Evolutionary conservation across 1,140 invertebrate genomes (phyloP), one percentile per base, ranked within the genome.

Genomic region (Drosophila melanogaster): DNA sequence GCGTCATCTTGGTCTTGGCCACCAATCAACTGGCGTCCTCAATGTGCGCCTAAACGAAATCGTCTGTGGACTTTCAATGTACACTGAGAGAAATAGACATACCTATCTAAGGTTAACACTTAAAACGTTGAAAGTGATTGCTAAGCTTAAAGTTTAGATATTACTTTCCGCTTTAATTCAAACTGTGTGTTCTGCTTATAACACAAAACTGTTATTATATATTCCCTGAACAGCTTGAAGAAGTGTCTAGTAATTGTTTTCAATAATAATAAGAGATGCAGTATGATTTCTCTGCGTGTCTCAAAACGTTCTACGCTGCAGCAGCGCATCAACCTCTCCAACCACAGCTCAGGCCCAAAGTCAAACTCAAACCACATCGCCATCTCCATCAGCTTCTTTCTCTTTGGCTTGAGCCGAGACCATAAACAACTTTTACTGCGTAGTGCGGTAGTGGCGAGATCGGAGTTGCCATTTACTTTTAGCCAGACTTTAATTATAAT

Each of bases 341-440:
- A 57, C 49, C 57, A 41, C 43, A 67, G 33, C 46, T 37, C 6
- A 17, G 30, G n/a, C 51, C 24, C 46, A 53, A 67, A 11, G 49
- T 40, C 46, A 41, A 40, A 8, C 70, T 38, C 37, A 38, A 14
- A 38, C 11, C 50, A 8, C 15, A 43, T 26, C 69, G 41, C 58
- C 51, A 55, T 66, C 56, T 75, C 53, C 74, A 55, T 71, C 56
- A 43, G 47, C 59, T 76, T 80, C 53, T 74, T 67, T 79, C 57
- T 71, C 56, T 76, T 80, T 79, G 75, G 33, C 64, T n/a, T 43
- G 53, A 66, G 17, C 58, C 54, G 37, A 77, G 57, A 69, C 75
- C 84, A 74, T 89, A 89, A 89, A 89, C 84, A 89, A 89, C 84
- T 89, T 89, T 89, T 89, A 89, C 84, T 89, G 84, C 84, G 84